phyloP scores from a whole-genome alignment of 1,140 invertebrate genomes.

The Drosophila subpulchrella region DNA sequence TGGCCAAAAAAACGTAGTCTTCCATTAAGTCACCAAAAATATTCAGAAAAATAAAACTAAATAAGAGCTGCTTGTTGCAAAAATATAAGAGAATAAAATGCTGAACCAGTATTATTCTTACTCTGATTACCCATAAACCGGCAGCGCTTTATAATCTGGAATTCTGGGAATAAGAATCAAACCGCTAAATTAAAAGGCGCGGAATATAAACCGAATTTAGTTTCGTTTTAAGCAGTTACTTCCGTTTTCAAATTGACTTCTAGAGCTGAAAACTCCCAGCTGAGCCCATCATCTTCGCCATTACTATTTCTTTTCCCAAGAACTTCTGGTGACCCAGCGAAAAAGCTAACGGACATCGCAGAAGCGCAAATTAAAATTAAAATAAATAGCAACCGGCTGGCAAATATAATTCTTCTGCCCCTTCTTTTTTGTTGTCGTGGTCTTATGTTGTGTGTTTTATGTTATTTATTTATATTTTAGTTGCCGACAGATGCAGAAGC shows the following conservation, averaged over 20 bases:
- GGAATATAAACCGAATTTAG: conserved; percentile 4
- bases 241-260: conserved; percentile 8
- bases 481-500: conserved; percentile 17
- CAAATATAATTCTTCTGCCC: conserved; percentile 44
- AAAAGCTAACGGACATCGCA: conserved; percentile 25
- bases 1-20: background rate
- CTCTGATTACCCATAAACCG: background rate
- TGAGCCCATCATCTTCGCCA: conserved; percentile 8
- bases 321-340: conserved; percentile 24
- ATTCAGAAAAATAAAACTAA: too few relatives aligned
- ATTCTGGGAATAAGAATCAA: conserved; percentile 3
- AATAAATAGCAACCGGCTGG: conserved; percentile 67
- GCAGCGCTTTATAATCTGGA: background rate
- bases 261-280: conserved; percentile 5
- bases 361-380: conserved; percentile 78
- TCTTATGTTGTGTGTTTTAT: conserved; percentile 7
- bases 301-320: conserved; percentile 21
- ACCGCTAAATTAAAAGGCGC: background rate
- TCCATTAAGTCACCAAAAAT: background rate
- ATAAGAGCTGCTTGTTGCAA: background rate
- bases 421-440: background rate
- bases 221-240: conserved; percentile 15
- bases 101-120: background rate
- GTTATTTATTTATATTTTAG: conserved; percentile 52
- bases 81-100: background rate